Conservation (phyloP, 2,113 vertebrate species). For the Pluvialis apricaria region DNA sequence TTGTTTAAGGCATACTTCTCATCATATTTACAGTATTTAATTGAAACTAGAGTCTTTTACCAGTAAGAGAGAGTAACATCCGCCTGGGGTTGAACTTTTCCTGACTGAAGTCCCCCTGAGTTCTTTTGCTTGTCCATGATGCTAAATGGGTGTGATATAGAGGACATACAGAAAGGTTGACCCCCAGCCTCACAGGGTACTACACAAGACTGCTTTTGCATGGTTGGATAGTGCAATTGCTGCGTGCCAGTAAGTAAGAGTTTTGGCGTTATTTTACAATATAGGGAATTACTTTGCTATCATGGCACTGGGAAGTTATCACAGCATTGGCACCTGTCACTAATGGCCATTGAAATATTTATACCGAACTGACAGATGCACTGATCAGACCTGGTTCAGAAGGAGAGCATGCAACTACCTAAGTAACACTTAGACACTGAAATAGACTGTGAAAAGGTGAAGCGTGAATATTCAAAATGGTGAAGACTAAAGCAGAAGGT, state of each 20-base stretch:
- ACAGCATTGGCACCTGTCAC: neutral
- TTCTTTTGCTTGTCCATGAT: neutral
- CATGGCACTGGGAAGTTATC: neutral
- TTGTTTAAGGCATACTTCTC: neutral
- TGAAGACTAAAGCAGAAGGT: neutral
- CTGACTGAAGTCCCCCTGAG: rapidly evolving
- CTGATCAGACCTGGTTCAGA: rapidly evolving
- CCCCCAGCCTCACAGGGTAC: too few species aligned
- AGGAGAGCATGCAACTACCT: rapidly evolving
- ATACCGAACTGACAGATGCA: neutral
- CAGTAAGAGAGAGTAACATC: neutral
- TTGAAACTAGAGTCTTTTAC: neutral
- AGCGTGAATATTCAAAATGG: neutral
- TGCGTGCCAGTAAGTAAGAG: neutral
- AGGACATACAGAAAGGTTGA: neutral
- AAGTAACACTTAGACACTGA: neutral
- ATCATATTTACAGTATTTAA: neutral
- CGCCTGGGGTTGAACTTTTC: neutral
- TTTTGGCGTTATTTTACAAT: neutral
- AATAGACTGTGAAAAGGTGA: neutral
- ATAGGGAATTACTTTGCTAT: neutral
- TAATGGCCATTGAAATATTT: neutral
- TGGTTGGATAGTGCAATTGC: neutral
- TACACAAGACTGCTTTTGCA: neutral
- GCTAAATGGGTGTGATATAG: neutral